Base-by-base conservation (phyloP, 2,888 invertebrate genomes). In the Plagodis dolabraria region DNA sequence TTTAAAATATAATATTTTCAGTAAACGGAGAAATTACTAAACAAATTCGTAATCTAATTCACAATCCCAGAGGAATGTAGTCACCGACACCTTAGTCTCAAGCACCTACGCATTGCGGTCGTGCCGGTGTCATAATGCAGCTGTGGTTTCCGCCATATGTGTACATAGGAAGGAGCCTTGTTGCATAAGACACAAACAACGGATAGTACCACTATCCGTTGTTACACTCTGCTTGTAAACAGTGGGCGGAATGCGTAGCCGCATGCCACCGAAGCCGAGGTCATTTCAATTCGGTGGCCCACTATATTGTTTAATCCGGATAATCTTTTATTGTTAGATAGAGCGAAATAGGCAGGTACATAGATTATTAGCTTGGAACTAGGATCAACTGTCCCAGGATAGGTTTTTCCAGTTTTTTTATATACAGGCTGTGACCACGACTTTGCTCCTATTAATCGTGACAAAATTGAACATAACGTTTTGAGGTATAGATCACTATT, bases 111-210 rank as follows among this genome's bases (percentile, higher is more conserved):
- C 57, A 43, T 61, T 53, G 53, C 36, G 59, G 53, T 53, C 35
- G 7, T 52, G 44, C 52, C 40, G 48, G 49, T 63, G 55, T 55
- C 54, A 65, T 40, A 58, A 53, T 59, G 64, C 68, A 68, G 65
- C 64, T 67, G 60, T 55, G 56, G 66, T 64, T 69, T 63, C 67
- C 66, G 65, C 63, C 75, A 65, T 71, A 67, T 67, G 65, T 71
- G 66, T 71, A 72, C 69, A 62, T 67, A 75, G 70, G 65, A 22
- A 75, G 70, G 65, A 22, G 22, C 22, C 22, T 22, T 77, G 78
- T 79, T 80, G 75, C 80, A 69, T 75, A 77, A 64, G 50, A 10
- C 42, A 42, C 42, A 65, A 70, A 57, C 66, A 65, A 70, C 67
- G 72, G 70, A 72, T 74, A 69, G 69, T 67, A 57, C 52, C 49